Evolutionary conservation across 2,797 vertebrate genomes (phyloP), one percentile per base, ranked within the genome.

Genomic region (Anomalospiza imberbis): DNA sequence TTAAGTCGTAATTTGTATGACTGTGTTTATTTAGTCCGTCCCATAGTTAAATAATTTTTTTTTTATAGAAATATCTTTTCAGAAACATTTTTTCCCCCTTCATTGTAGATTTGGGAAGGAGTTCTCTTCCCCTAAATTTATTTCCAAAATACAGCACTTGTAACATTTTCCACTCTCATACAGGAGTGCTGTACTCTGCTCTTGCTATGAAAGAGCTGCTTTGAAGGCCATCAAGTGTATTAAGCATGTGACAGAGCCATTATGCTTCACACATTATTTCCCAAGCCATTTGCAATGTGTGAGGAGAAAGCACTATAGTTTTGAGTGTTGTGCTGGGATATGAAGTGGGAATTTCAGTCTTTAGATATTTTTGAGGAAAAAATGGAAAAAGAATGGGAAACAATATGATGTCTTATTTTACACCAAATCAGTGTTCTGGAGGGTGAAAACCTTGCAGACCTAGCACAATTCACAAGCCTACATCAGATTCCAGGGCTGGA

Each of bases 391-490:
- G 74, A 95, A 91, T 94, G 95, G 89, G 94, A 97, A 96, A 91
- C 93, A 96, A 92, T 34, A 42, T 95, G 89, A 97, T 97, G 75
- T 97, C 96, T 97, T 97, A 95, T 97, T 97, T 97, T 96, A 97
- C 96, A 96, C 84, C 83, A 92, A 58, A 95, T 96, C 88, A 94
- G 86, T 97, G 87, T 93, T 97, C 95, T 93, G 48, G 96, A 97
- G 95, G 95, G 91, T 42, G 55, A 91, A 91, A 73, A 42, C 95
- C 90, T 97, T 97, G 97, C 97, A 89, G 97, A 71, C 91, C 92
- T 89, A 97, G 96, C 96, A 98, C 90, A 98, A 97, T 98, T 98
- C 97, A 96, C 96, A 98, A 97, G 95, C 94, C 96, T 97, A 97
- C 89, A 91, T 98, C 95, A 97, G 96, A 97, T 97, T 98, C 97